These are phyloP conservation scores for Mechanitis mazaeus DNA, from an alignment of 2,888 invertebrate species.

Conservation along the genomic window DNA sequence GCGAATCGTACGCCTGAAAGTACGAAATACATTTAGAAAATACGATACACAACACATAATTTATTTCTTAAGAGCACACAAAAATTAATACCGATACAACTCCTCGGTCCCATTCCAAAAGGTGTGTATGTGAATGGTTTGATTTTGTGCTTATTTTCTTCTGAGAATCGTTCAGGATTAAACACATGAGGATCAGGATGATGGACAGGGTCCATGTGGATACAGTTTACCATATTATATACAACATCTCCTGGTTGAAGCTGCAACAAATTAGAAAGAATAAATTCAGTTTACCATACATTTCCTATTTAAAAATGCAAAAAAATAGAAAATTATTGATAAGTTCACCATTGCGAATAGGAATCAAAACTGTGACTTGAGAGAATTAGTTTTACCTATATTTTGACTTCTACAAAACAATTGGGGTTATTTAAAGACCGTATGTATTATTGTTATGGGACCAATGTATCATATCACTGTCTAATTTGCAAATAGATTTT, in stretches of 20 bases:
- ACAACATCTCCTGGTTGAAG: constrained; percentile 43
- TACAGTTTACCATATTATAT: constrained; percentile 46
- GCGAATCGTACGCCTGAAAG: constrained; percentile 57
- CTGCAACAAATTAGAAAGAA: constrained; percentile 33
- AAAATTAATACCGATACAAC: constrained; percentile 60
- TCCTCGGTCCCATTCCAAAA: constrained; percentile 73
- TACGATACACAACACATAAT: neutral
- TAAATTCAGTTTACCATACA: too few species aligned
- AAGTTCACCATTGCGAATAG: too few species aligned
- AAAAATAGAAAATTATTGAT: too few species aligned
- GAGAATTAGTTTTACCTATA: too few species aligned
- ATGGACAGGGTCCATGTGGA: constrained; percentile 46
- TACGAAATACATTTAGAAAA: neutral
- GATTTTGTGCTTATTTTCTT: constrained; percentile 59
- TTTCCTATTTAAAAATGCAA: too few species aligned
- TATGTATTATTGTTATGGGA: too few species aligned
- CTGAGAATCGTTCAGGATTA: constrained; percentile 62
- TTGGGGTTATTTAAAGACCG: too few species aligned
- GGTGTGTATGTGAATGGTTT: constrained; percentile 68
- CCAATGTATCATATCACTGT: too few species aligned
- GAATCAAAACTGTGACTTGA: too few species aligned
- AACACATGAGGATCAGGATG: constrained; percentile 47
- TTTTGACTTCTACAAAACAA: too few species aligned
- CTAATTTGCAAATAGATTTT: too few species aligned
- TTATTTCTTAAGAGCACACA: constrained; percentile 8